phyloP scores from a whole-genome alignment of 2,888 invertebrate genomes.

The Nowickia ferox region DNA sequence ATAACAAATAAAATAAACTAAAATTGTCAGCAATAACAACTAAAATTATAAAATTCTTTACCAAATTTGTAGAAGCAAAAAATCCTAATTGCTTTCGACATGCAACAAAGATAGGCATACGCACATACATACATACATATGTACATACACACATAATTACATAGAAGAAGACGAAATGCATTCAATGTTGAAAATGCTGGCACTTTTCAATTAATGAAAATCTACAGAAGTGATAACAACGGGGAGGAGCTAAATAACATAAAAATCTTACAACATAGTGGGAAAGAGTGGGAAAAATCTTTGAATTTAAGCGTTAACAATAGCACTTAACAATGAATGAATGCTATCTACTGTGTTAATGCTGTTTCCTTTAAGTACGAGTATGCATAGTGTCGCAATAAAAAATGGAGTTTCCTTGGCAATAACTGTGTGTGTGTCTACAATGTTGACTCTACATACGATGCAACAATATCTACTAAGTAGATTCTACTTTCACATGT shows the following conservation, averaged over 20 bases:
- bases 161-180: slow-evolving; percentile 4
- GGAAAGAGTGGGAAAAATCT: slow-evolving; percentile 79
- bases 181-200: slow-evolving; percentile 78
- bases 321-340: slow-evolving; percentile 74
- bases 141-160: neutral
- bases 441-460: too few relatives aligned
- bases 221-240: slow-evolving; percentile 72
- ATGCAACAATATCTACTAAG: too few relatives aligned
- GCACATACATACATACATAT: neutral
- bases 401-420: slow-evolving; percentile 73
- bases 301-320: slow-evolving; percentile 80
- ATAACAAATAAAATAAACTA: slow-evolving; percentile 29
- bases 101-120: neutral
- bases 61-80: slow-evolving; percentile 30
- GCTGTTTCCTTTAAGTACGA: neutral
- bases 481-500: too few relatives aligned
- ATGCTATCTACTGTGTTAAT: slow-evolving; percentile 14
- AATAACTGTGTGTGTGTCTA: neutral
- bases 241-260: slow-evolving; percentile 71
- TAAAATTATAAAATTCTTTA: slow-evolving; percentile 32
- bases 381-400: slow-evolving; percentile 2
- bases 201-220: slow-evolving; percentile 79
- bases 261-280: slow-evolving; percentile 71
- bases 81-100: slow-evolving; percentile 49
- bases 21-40: slow-evolving; percentile 22